Evolutionary conservation across 1,140 invertebrate genomes (phyloP), one percentile per base, ranked within the genome.

Genomic region (Pseudobourletiella spinata): DNA sequence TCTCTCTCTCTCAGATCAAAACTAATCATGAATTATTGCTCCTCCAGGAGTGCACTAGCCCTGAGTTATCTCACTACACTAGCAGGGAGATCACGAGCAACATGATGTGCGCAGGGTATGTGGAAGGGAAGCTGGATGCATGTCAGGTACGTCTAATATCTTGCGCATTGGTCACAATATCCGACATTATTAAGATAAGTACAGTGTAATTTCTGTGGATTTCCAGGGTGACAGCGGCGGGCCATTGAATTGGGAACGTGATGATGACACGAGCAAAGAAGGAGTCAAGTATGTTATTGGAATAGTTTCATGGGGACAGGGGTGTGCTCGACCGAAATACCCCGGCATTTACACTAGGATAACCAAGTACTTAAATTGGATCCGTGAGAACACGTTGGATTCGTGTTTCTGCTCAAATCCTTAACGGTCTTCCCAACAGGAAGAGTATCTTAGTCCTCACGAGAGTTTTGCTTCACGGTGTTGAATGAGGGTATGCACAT

Each of bases 61-160:
- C 52, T 2, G 52, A 55, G 25, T 55, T 32, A 32, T 55, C 52
- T 3, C 52, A 55, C 39, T 80, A 22, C 83, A 83, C 66, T 75
- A 78, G 11, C 70, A 76, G 52, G 71, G 77, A 79, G 42, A 78
- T 88, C 26, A 87, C 84, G 0, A 81, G 82, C 18, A 84, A 86
- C 62, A 87, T 89, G 85, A 80, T 90, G 65, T 90, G 87, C 71
- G 87, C 87, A 15, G 85, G 86, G 16, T 85, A 81, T 71, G 76
- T 81, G 18, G 79, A 84, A 32, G 87, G 86, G 0, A 78, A 82
- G 59, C 74, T 79, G 14, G 88, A 91, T 72, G 83, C 87, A 16
- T 91, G 88, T 70, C 84, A 84, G 84, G 84, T 76, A 76, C 70
- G 72, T 61, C 24, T n/a, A n/a, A n/a, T n/a, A n/a, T n/a, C n/a